Evolutionary conservation across 1,140 invertebrate species (phyloP), one percentile per base, ranked within the genome.

Genomic region (Probaryconus sp.): DNA sequence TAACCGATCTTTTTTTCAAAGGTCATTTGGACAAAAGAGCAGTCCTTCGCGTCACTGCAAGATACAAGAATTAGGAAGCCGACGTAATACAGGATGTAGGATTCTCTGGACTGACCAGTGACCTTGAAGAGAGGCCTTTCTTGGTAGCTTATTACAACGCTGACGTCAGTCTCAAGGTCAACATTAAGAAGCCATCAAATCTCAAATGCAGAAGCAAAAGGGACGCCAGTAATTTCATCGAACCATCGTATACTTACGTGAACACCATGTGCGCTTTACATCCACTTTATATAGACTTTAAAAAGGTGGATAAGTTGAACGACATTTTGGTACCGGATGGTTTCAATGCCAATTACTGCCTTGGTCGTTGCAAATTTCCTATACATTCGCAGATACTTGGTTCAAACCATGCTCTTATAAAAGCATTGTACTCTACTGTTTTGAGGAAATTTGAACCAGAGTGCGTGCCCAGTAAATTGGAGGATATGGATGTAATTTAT

Each of bases 381-480:
- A 81, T 97, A 0, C 92, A 93, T 81, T 92, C 91, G 2, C 91
- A 93, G 70, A 94, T 95, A 90, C 97, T 97, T 85, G 94, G 95
- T 3, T 96, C 96, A 0, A 97, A 97, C 88, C 95, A 98, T 81
- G 96, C 96, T 0, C 95, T 97, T 70, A 94, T 97, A 2, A 95
- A 97, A 83, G 95, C 95, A 1, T 84, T 97, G 21, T 93, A 96
- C 1, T 93, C 96, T 87, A 87, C 95, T 0, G 89, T 95, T 77
- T 91, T 92, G 2, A 88, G 89, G 81, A 89, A 92, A 5, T 94
- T 95, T 0, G 94, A 94, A 79, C 92, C 94, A 0, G 94, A 93
- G 64, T 98, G 96, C 85, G 94, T 93, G 0, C 95, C 96, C 3
- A 94, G 92, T 7, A 93, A 94, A 80, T 84, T 97, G 37, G 91